These are phyloP conservation scores for Arrhamphus sclerolepis DNA, from an alignment of 2,797 vertebrate genomes.

Conservation along the genomic window DNA sequence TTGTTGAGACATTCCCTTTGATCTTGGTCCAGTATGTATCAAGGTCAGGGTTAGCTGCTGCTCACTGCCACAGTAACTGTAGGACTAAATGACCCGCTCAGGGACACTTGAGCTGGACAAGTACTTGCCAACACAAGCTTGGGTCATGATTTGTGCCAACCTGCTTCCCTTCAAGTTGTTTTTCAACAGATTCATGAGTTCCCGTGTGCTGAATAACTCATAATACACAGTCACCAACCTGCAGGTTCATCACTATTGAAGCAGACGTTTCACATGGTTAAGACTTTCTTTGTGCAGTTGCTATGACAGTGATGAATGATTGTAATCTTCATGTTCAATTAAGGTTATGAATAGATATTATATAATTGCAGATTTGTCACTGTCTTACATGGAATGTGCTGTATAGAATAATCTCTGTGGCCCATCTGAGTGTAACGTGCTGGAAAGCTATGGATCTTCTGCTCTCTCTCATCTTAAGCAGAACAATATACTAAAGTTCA, in stretches of 20 bases:
- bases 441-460: neutral
- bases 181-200: constrained; percentile 11
- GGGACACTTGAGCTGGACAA: constrained; percentile 55
- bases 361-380: constrained; percentile 72
- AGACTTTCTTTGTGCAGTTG: constrained; percentile 14
- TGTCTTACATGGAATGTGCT: constrained; percentile 47
- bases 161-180: constrained; percentile 7
- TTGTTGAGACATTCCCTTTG: constrained; percentile 14
- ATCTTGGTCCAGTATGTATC: constrained; percentile 27
- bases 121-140: constrained; percentile 16
- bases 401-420: constrained; percentile 23
- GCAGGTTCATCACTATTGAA: constrained; percentile 27
- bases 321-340: constrained; percentile 64
- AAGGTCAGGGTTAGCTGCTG: constrained; percentile 49
- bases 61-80: constrained; percentile 3
- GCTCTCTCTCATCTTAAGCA: constrained; percentile 16
- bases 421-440: too few relatives aligned
- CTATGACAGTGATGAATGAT: constrained; percentile 67
- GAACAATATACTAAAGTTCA: neutral
- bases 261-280: constrained; percentile 32
- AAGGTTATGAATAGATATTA: constrained; percentile 68
- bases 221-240: constrained; percentile 3
- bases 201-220: constrained; percentile 9
- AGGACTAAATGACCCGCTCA: constrained; percentile 31
- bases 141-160: constrained; percentile 27